phyloP scores from a whole-genome alignment of 92 coral and sea anemone species.

The Porites divaricata region DNA sequence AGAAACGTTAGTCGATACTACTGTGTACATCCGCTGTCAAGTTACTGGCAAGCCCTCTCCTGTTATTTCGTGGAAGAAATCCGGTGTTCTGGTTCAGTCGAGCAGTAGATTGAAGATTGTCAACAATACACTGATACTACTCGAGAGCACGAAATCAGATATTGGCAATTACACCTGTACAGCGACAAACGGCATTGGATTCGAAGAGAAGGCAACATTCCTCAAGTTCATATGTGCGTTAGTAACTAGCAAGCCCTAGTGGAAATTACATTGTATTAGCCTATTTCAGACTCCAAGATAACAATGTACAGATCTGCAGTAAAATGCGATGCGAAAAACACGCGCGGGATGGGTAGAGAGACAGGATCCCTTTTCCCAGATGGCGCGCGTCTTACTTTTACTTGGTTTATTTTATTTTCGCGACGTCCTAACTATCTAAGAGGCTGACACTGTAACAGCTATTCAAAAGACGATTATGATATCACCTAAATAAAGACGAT shows the following conservation, averaged over 20 bases:
- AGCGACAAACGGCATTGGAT: slow-evolving; percentile 89
- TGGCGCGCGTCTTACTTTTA: too few relatives aligned
- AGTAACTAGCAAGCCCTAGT: neutral
- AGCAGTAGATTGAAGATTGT: slow-evolving; percentile 33
- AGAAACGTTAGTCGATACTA: slow-evolving; percentile 68
- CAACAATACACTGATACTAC: slow-evolving; percentile 64
- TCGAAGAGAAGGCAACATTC: slow-evolving; percentile 67
- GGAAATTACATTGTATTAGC: too few relatives aligned
- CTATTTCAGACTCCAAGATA: too few relatives aligned
- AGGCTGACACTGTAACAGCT: too few relatives aligned
- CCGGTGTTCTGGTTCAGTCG: slow-evolving; percentile 47
- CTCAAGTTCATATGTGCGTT: slow-evolving; percentile 73
- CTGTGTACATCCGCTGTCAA: slow-evolving; percentile 75
- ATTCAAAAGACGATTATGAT: too few relatives aligned
- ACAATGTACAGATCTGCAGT: too few relatives aligned
- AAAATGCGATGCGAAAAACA: too few relatives aligned
- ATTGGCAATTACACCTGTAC: slow-evolving; percentile 77
- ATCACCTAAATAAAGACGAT: too few relatives aligned
- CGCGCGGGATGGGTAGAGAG: too few relatives aligned
- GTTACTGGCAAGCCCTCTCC: slow-evolving; percentile 88
- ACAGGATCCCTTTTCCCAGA: too few relatives aligned
- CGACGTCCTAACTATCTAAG: too few relatives aligned
- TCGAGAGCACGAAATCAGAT: slow-evolving; percentile 66
- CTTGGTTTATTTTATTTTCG: too few relatives aligned
- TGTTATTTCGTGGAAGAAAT: slow-evolving; percentile 75